A percentile compares a stretch with the other conserved stretches of the same genome.
Evolutionary conservation across 2,113 vertebrate species (phyloP).

Genomic region (Rhinolophus sinicus): DNA sequence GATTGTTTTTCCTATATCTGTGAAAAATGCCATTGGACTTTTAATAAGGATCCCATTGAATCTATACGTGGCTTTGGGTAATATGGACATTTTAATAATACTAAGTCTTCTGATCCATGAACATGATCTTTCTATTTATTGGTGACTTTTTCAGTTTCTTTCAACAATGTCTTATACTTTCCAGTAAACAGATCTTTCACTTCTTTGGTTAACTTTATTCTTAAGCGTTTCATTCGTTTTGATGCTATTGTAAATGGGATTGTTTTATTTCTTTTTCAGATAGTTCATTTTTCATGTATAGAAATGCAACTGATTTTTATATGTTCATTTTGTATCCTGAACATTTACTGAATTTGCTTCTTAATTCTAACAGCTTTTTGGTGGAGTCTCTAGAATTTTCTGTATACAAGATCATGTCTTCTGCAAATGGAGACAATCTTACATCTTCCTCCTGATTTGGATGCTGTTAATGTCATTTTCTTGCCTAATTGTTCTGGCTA

Average conservation of each 20-base stretch:
- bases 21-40: neutral
- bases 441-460: neutral
- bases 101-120: neutral
- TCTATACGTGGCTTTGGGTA: neutral
- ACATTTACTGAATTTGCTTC: neutral
- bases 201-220: neutral
- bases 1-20: neutral
- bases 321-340: neutral
- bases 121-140: neutral
- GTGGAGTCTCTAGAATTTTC: neutral
- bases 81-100: neutral
- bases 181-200: neutral
- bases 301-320: neutral
- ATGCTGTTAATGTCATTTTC: neutral
- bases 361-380: neutral
- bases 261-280: neutral
- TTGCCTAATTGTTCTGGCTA: neutral
- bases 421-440: neutral
- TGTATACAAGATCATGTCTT: neutral
- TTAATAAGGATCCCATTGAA: neutral
- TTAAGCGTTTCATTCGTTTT: neutral
- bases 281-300: neutral
- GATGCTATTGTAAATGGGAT: neutral
- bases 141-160: neutral
- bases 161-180: neutral